Conservation (phyloP, 1,140 invertebrate genomes). For the Trichonephila inaurata region DNA sequence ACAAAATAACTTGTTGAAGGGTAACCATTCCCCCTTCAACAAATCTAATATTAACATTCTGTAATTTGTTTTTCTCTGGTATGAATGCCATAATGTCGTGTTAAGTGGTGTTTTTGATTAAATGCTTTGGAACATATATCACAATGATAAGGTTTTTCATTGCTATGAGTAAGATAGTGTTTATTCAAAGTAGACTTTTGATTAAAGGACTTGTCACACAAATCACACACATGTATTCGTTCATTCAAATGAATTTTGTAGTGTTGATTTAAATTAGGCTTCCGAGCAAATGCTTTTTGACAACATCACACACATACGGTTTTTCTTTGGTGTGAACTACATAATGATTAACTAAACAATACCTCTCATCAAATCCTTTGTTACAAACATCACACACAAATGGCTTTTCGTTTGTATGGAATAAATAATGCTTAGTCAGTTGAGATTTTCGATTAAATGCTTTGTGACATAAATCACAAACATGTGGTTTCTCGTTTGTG, state of each 20-base stretch:
- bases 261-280: slow-evolving; percentile 21
- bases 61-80: background rate
- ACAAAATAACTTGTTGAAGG: too few species aligned
- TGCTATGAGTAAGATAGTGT: too few species aligned
- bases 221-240: background rate
- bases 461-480: slow-evolving; percentile 87
- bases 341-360: slow-evolving; percentile 95
- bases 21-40: too few species aligned
- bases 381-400: slow-evolving; percentile 97
- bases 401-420: slow-evolving; percentile 97
- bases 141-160: background rate
- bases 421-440: slow-evolving; percentile 95
- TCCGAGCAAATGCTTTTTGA: slow-evolving; percentile 7
- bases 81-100: slow-evolving; percentile 81
- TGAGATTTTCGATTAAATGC: slow-evolving; percentile 85
- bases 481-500: slow-evolving; percentile 86
- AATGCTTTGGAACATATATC: slow-evolving; percentile 11
- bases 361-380: slow-evolving; percentile 95
- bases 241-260: background rate
- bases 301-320: background rate
- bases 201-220: too few species aligned
- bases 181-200: too few species aligned
- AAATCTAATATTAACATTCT: too few species aligned
- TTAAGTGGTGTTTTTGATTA: slow-evolving; percentile 79
- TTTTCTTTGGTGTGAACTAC: slow-evolving; percentile 95